Conservation (phyloP, 2,888 invertebrate species). For the Caenorhabditis drosophilae region DNA sequence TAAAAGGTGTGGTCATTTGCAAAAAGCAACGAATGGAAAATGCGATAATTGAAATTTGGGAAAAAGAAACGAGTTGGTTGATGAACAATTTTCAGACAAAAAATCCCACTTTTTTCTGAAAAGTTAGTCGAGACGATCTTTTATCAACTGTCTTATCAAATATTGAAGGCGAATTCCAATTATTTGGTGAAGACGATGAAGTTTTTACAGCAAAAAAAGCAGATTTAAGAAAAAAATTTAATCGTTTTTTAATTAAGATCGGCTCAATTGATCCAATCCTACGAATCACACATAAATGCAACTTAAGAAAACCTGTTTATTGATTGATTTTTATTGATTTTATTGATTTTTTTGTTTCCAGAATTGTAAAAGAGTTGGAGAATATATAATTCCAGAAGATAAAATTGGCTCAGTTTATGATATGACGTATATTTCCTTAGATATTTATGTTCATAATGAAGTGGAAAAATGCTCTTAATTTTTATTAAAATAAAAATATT, state of each 20-base stretch:
- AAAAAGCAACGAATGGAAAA: constrained; percentile 52
- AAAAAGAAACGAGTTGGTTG: constrained; percentile 54
- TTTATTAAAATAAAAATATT: no score
- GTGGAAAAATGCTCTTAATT: constrained; percentile 59
- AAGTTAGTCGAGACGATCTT: constrained; percentile 57
- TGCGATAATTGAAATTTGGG: constrained; percentile 50
- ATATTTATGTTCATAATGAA: constrained; percentile 57
- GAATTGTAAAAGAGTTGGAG: constrained; percentile 47
- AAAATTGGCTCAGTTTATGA: constrained; percentile 52
- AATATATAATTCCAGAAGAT: constrained; percentile 44
- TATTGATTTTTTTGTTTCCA: constrained; percentile 6
- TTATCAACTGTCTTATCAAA: constrained; percentile 45
- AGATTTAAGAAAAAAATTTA: no score
- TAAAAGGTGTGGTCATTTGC: constrained; percentile 53
- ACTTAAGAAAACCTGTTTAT: constrained; percentile 45
- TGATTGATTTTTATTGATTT: background rate
- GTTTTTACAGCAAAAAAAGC: no score
- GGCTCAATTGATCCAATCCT: constrained; percentile 51
- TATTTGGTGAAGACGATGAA: constrained; percentile 55
- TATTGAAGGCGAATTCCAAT: constrained; percentile 47
- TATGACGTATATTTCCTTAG: constrained; percentile 56
- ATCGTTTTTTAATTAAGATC: no score
- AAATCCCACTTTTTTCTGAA: constrained; percentile 7
- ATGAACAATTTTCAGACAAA: background rate
- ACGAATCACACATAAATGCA: constrained; percentile 50